Base-by-base conservation (phyloP, 2,888 invertebrate species). In the Hydriomena furcata region DNA sequence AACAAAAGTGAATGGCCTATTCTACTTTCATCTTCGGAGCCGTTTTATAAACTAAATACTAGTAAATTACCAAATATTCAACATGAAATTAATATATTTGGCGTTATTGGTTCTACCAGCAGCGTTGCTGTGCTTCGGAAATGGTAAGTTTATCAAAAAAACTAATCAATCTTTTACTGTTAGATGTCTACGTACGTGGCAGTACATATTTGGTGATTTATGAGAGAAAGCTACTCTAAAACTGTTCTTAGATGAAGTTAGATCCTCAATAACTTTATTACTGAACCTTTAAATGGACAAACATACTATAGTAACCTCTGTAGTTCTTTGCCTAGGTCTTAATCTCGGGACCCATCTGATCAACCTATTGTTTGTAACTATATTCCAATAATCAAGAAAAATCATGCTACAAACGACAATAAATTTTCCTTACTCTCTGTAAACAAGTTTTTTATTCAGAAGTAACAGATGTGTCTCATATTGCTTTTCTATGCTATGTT, bases 51-150 rank as follows among this genome's bases (percentile, higher is more conserved):
- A 60, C 60, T 68, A 68, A 61, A 64, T 63, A 61, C 62, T 62
- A 58, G 61, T 52, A 63, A 64, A 63, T 66, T 62, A 46, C 63
- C 52, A 63, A 59, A 63, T 63, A 65, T 62, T 72, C 63, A 91
- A 82, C 79, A 95, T 96, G 95, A 95, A 92, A 85, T 90, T 92
- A 69, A 86, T 94, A 68, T 92, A 93, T 77, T 81, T 95, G 67
- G 72, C 81, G 42, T 73, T 95, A 46, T 72, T 96, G 69, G 92
- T 94, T 65, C 83, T 96, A 58, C 95, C 95, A 65, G 93, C 94
- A 23, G 91, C 94, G 34, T 91, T 95, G 61, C 92, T 94, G 63
- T 93, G 94, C 62, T 91, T 94, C 60, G 93, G 93, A 79, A 91
- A 89, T 82, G 94, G 96, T 96, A 92, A 95, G 94, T 92, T 87